Evolutionary conservation across 37 sponge, comb jelly and placozoan species (phyloP).

Genomic region (Spongia lamella): DNA sequence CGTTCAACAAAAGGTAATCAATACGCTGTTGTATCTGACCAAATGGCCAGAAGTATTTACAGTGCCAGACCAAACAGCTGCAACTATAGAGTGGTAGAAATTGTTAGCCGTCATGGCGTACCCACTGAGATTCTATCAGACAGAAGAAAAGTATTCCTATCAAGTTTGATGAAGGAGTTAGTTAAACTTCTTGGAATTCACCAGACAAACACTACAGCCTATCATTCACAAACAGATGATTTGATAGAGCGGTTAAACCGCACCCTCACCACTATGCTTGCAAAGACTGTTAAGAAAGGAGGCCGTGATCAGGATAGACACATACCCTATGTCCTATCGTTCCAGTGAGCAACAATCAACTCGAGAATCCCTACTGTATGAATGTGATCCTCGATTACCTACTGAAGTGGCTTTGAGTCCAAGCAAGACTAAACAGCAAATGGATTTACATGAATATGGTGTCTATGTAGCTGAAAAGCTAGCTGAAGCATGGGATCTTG

Average conservation of each 20-base stretch:
- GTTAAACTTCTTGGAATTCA: background rate
- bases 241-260: conserved; percentile 9
- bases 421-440: background rate
- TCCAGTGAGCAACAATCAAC: background rate
- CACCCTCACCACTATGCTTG: conserved; percentile 9
- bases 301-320: conserved; percentile 4
- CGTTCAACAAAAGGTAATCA: too few species aligned
- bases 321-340: conserved; percentile 15
- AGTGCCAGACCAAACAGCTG: conserved; percentile 10
- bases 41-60: too few species aligned
- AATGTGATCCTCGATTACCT: conserved; percentile 9
- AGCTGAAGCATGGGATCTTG: conserved; percentile 15
- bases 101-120: conserved; percentile 27
- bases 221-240: conserved; percentile 23
- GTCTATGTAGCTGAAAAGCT: background rate
- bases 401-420: background rate
- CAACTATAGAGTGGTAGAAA: conserved; percentile 15
- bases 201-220: conserved; percentile 16
- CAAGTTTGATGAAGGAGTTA: background rate
- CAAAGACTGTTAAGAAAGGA: background rate
- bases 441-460: conserved; percentile 17
- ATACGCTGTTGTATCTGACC: too few species aligned
- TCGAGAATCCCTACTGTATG: conserved; percentile 12
- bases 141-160: conserved; percentile 2
- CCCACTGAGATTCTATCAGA: conserved; percentile 20